Base-by-base conservation (phyloP, 2,113 vertebrate genomes). In the Hypomesus transpacificus region DNA sequence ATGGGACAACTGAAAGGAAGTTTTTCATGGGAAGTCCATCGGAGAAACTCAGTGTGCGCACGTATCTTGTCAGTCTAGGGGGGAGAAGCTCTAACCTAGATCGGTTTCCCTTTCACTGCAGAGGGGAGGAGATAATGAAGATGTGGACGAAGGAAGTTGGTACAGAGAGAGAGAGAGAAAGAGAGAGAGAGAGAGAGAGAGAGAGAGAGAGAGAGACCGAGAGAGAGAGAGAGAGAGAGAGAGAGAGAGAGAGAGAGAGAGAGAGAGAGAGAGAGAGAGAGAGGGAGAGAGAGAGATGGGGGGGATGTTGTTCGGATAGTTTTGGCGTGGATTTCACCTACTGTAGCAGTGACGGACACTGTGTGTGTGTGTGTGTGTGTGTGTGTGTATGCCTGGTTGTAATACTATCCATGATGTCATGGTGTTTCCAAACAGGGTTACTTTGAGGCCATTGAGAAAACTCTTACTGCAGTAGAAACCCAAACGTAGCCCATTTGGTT, bases 341-440 rank as follows among this genome's bases (percentile, higher is more conserved):
- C 60, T 26, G 4, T 62, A 24, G 24, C 21, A 3, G 14, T 53
- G 52, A 62, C 2, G 5, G 60, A 28, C 3, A 6, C 62, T 20
- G 63, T 14, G 13, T 22, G 24, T 39, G 68, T 46, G 54, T 18
- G 54, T 52, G 56, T 66, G 46, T 66, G 65, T 21, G 46, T 52
- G 65, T 24, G 46, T 22, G 31, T 51, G 11, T 51, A 16, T 58
- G 67, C 39, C 64, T 57, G 18, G 68, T 58, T 76, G 69, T 71
- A 75, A 79, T 68, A 79, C 71, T 75, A 79, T 68, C 72, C 69
- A 75, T 79, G 73, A 79, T 71, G 73, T 79, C 69, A 79, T 50
- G 75, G 50, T 69, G 65, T 67, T 71, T 71, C 60, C 66, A 75
- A 72, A 72, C 58, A 54, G 65, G 34, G 63, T 74, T 22, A 60